phyloP scores from a whole-genome alignment of 2,113 vertebrate species.

The Excalfactoria chinensis region DNA sequence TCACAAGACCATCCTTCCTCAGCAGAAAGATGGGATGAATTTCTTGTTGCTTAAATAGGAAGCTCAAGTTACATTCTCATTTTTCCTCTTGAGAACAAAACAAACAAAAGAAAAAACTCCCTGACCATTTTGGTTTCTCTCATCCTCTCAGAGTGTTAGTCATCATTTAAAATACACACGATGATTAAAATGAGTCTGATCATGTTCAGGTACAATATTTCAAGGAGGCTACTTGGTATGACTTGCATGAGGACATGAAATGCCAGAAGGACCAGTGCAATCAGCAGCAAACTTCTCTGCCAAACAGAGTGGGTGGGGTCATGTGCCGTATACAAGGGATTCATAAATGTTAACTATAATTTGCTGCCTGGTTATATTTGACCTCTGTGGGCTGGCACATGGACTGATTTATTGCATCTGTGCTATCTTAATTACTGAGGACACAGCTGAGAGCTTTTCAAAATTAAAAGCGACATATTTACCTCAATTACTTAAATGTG shows the following conservation, averaged over 20 bases:
- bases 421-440: conserved; percentile 76
- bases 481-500: conserved; percentile 47
- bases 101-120: background rate
- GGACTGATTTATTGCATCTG: conserved; percentile 74
- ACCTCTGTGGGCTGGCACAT: conserved; percentile 90
- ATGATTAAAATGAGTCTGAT: conserved; percentile 78
- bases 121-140: conserved; percentile 52
- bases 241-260: conserved; percentile 77
- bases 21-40: background rate
- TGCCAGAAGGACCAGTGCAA: conserved; percentile 83
- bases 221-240: conserved; percentile 74
- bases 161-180: conserved; percentile 66
- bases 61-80: conserved; percentile 14
- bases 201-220: conserved; percentile 74
- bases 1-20: background rate
- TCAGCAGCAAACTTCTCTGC: conserved; percentile 84
- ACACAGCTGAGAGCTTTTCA: conserved; percentile 66
- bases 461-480: conserved; percentile 69
- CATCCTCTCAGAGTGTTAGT: conserved; percentile 68
- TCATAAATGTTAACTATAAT: conserved; percentile 93
- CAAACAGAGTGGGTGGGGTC: conserved; percentile 89
- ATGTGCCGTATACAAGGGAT: conserved; percentile 88
- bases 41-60: conserved; percentile 40
- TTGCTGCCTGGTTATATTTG: conserved; percentile 86
- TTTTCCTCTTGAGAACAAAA: conserved; percentile 3